Conservation (phyloP, 2,888 invertebrate species). For the Oscheius onirici region DNA sequence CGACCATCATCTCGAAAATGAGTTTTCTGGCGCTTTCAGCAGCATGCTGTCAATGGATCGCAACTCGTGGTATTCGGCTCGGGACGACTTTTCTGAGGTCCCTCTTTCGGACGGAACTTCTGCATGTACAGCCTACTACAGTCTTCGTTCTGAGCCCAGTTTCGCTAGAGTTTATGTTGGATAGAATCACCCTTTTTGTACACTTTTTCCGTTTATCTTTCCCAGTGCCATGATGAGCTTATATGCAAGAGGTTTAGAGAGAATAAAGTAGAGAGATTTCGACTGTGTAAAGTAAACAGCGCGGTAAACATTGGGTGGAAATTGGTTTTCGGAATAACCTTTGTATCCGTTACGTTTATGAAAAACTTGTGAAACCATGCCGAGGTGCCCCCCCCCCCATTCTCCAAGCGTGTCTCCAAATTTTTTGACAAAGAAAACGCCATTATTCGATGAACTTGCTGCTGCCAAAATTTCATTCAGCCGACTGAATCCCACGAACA, state of each 20-base stretch:
- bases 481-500: too few species aligned
- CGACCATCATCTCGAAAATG: slow-evolving; percentile 1
- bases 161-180: neutral
- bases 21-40: slow-evolving; percentile 27
- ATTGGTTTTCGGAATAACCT: too few species aligned
- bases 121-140: slow-evolving; percentile 26
- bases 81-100: slow-evolving; percentile 36
- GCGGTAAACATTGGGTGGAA: too few species aligned
- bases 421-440: too few species aligned
- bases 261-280: neutral
- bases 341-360: too few species aligned
- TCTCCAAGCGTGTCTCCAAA: too few species aligned
- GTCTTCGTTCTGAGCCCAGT: slow-evolving; percentile 27
- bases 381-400: too few species aligned
- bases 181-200: neutral
- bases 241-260: neutral
- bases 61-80: slow-evolving; percentile 39
- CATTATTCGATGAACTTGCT: too few species aligned
- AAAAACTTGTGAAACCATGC: too few species aligned
- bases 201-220: too few species aligned
- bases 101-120: slow-evolving; percentile 16
- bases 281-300: neutral
- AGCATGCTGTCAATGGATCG: slow-evolving; percentile 31
- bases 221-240: neutral
- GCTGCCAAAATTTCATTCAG: too few species aligned